Percentiles rank a stretch among this genome's conserved stretches.
These are phyloP conservation scores for Hyposmocoma kahamanoa DNA, from an alignment of 1,140 invertebrate genomes.

Conservation along the genomic window DNA sequence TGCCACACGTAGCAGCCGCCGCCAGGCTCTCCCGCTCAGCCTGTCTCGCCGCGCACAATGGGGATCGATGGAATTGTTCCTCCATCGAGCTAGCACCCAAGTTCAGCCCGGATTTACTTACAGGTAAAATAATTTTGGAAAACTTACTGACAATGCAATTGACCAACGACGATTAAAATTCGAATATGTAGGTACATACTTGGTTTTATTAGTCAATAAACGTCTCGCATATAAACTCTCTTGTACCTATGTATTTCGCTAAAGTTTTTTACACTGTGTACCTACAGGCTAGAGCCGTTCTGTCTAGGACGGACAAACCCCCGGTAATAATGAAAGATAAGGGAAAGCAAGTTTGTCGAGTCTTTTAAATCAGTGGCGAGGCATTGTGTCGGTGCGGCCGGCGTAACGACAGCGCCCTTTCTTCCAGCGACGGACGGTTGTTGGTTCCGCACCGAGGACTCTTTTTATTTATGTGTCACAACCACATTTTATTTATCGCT, in stretches of 20 bases:
- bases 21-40: slow-evolving; percentile 79
- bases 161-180: no score
- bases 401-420: slow-evolving; percentile 52
- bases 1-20: slow-evolving; percentile 83
- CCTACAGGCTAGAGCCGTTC: slow-evolving; percentile 28
- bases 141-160: no score
- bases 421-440: slow-evolving; percentile 25
- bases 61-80: slow-evolving; percentile 90
- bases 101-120: slow-evolving; percentile 82
- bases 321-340: slow-evolving; percentile 58
- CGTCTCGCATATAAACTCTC: no score
- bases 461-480: slow-evolving; percentile 53
- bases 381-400: slow-evolving; percentile 47
- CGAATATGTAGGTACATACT: no score
- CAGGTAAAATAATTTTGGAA: no score
- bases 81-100: slow-evolving; percentile 82
- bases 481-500: slow-evolving; percentile 53
- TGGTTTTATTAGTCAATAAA: no score
- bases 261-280: slow-evolving; percentile 30
- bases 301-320: slow-evolving; percentile 35
- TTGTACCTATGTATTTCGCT: slow-evolving; percentile 40
- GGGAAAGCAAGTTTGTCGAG: slow-evolving; percentile 44
- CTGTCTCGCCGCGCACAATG: slow-evolving; percentile 82
- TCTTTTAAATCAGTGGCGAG: slow-evolving; percentile 49
- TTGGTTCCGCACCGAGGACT: slow-evolving; percentile 43